A percentile compares a stretch with the other conserved stretches of the same genome.
Evolutionary conservation across 2,113 vertebrate genomes (phyloP).

Genomic region (Xiphophorus maculatus): DNA sequence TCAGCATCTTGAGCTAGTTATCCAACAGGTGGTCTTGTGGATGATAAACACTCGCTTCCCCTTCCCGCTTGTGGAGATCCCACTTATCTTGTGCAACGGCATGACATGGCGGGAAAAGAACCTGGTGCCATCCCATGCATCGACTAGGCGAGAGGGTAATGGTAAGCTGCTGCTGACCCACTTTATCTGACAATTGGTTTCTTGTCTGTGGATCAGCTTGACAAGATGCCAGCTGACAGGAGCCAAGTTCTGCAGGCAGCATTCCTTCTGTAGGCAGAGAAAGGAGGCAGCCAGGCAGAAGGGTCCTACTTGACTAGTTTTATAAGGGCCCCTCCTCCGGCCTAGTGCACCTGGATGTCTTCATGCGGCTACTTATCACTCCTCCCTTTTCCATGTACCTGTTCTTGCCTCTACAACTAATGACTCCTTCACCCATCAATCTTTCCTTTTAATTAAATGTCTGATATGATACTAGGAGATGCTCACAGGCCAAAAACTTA

Average conservation of each 20-base stretch:
- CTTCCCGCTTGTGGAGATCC: constrained; percentile 13
- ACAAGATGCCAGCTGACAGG: constrained; percentile 84
- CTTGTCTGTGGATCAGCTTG: constrained; percentile 85
- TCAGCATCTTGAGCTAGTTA: constrained; percentile 63
- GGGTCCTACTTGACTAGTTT: constrained; percentile 81
- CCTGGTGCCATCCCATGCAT: constrained; percentile 66
- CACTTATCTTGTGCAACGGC: constrained; percentile 34
- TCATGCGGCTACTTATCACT: constrained; percentile 28
- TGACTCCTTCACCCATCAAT: not conserved
- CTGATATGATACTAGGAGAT: not conserved
- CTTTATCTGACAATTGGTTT: constrained; percentile 87
- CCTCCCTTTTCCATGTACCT: constrained; percentile 37
- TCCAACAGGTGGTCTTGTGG: constrained; percentile 60
- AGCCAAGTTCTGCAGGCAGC: constrained; percentile 81
- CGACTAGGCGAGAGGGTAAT: constrained; percentile 78
- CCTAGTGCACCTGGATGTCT: constrained; percentile 76
- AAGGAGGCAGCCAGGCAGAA: constrained; percentile 83
- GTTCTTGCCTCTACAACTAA: not conserved
- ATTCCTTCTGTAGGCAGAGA: constrained; percentile 80
- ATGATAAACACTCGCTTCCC: constrained; percentile 27
- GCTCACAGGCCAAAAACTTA: not conserved
- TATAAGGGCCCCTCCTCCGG: constrained; percentile 64
- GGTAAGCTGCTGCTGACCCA: constrained; percentile 85
- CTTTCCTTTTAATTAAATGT: not conserved
- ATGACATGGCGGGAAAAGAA: constrained; percentile 74